Base-by-base conservation (phyloP, 2,113 vertebrate genomes). In the Sprattus sprattus region DNA sequence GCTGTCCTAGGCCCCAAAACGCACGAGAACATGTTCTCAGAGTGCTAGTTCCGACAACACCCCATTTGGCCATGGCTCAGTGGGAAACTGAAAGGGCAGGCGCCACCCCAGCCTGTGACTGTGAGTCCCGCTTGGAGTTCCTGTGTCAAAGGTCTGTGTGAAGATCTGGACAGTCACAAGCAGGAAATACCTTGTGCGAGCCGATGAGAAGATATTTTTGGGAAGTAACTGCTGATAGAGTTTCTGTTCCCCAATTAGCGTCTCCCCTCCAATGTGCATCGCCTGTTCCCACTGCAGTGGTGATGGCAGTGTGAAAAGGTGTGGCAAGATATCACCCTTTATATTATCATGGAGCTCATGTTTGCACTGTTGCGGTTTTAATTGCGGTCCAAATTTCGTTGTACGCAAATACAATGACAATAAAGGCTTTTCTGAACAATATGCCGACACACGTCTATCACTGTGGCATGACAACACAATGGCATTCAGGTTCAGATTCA, bases 301-400 rank as follows among this genome's bases (percentile, higher is more conserved):
- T 15, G 71, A 44, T 15, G 71, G 71, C 64, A 4, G 22, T 64
- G 57, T 67, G 25, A 67, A 28, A 67, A 67, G 71, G 88, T 86
- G 64, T 75, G 67, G 28, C 44, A 60, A 88, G 86, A 88, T 88
- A 83, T 78, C 15, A 39, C 20, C 5, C 54, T 60, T 60, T 22
- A 60, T 60, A 54, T 20, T 54, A 16, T 0, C 18, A 54, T 22
- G 18, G 18, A 6, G 20, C 54, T 20, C 18, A 22, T 6, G 22
- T 6, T 18, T 60, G 54, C 54, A 60, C 39, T 39, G 39, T 39
- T 39, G 39, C 39, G 39, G 39, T 39, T 39, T 39, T 39, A 39
- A 39, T 39, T 39, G 39, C 39, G 39, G 39, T 39, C 39, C 39
- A 39, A 39, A 39, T 39, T 39, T 39, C 39, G 39, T 39, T 39